Percentiles rank a stretch among this genome's conserved stretches.
Evolutionary conservation across 2,888 invertebrate species (phyloP).

Genomic region (Pristionchus exspectatus): DNA sequence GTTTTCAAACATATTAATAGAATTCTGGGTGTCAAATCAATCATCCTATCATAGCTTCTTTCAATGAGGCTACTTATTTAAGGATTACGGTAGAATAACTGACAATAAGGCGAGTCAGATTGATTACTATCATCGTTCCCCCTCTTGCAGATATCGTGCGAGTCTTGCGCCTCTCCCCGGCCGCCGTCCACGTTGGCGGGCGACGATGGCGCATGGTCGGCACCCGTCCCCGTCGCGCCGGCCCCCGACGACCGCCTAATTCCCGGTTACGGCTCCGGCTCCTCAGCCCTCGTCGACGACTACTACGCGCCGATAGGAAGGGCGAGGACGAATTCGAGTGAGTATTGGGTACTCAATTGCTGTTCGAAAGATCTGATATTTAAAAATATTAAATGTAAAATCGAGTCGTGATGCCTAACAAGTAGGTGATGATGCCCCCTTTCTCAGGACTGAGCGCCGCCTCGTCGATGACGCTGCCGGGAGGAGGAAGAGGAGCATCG

Average conservation of each 20-base stretch:
- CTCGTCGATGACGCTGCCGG: conserved; percentile 45
- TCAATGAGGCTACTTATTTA: too few species aligned
- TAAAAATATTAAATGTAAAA: too few species aligned
- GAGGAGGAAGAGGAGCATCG: background rate
- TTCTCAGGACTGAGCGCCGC: conserved; percentile 31
- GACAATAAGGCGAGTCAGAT: background rate
- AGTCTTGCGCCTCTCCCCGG: conserved; percentile 24
- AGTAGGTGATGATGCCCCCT: background rate
- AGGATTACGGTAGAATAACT: background rate
- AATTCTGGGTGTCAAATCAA: background rate
- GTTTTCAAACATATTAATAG: background rate
- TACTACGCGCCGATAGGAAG: background rate
- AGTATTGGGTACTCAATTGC: too few species aligned
- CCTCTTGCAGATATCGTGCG: conserved; percentile 37
- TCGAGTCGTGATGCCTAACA: too few species aligned
- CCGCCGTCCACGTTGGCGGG: conserved; percentile 35
- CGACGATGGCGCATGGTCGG: background rate
- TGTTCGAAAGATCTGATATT: too few species aligned
- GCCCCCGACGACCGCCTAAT: background rate
- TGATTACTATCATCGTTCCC: background rate
- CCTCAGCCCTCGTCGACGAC: background rate
- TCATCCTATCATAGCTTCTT: background rate
- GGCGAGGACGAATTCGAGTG: conserved; percentile 35
- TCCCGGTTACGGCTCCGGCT: background rate
- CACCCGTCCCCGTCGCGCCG: conserved; percentile 32